These are phyloP conservation scores for Drosophila tristis DNA, from an alignment of 1,140 invertebrate species.

Conservation along the genomic window DNA sequence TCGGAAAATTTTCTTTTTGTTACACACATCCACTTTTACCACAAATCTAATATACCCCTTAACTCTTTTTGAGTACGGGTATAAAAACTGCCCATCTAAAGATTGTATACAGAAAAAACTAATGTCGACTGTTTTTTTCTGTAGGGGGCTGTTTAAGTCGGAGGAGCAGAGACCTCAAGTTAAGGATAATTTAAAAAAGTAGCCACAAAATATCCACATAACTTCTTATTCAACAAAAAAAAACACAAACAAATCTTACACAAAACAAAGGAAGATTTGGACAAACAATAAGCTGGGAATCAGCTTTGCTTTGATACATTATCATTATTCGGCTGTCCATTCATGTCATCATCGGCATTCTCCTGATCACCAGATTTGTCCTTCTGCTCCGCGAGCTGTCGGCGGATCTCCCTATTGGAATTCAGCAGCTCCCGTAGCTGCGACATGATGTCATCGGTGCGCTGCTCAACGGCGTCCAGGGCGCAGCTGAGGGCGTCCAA, in stretches of 20 bases:
- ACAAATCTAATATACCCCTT: no score
- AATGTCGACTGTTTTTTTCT: no score
- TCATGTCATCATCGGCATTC: constrained; percentile 40
- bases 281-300: constrained; percentile 1
- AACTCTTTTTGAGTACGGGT: no score
- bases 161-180: no score
- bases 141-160: no score
- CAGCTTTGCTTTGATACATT: constrained; percentile 29
- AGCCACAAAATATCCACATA: no score
- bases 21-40: no score
- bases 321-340: constrained; percentile 15
- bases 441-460: constrained; percentile 91
- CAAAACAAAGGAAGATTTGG: background rate
- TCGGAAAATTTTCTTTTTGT: no score
- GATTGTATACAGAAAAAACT: no score
- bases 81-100: no score
- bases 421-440: constrained; percentile 89
- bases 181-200: no score
- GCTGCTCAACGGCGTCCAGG: constrained; percentile 91
- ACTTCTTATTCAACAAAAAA: no score
- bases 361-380: constrained; percentile 28
- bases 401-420: constrained; percentile 89
- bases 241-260: constrained; percentile 2
- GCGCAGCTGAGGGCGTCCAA: constrained; percentile 91
- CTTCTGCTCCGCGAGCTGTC: constrained; percentile 68